These are phyloP conservation scores for Noctuana brunneofusca DNA, from an alignment of 2,888 invertebrate species.

Conservation along the genomic window DNA sequence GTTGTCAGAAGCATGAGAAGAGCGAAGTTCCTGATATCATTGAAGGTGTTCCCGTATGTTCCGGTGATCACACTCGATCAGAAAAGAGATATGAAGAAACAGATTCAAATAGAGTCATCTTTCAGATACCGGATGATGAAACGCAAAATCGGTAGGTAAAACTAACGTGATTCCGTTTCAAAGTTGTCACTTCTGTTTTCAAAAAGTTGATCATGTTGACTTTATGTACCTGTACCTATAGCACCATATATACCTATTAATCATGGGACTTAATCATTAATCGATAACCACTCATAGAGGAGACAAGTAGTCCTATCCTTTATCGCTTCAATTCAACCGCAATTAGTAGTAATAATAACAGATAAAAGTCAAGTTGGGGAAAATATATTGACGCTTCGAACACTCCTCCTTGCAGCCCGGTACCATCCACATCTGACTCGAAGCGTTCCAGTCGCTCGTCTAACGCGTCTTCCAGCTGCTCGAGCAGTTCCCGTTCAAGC, in stretches of 20 bases:
- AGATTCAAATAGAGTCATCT: conserved; percentile 61
- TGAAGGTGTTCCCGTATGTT: conserved; percentile 77
- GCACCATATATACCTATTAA: too few species aligned
- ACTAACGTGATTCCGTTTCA: background rate
- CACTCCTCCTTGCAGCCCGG: conserved; percentile 34
- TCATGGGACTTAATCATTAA: too few species aligned
- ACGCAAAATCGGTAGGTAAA: conserved; percentile 61
- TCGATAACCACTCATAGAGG: background rate
- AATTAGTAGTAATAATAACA: background rate
- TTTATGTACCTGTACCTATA: too few species aligned
- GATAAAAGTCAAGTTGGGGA: background rate
- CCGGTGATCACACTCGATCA: conserved; percentile 60
- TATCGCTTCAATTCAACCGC: background rate
- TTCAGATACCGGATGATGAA: conserved; percentile 65
- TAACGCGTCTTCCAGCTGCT: conserved; percentile 73
- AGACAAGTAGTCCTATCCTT: background rate
- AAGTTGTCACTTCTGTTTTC: conserved; percentile 21
- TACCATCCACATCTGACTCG: conserved; percentile 49
- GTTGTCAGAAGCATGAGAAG: conserved; percentile 75
- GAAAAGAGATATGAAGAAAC: conserved; percentile 55
- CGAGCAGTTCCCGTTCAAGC: conserved; percentile 75
- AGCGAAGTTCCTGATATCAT: conserved; percentile 79
- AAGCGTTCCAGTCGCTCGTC: conserved; percentile 75
- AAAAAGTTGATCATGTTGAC: too few species aligned
- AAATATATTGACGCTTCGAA: background rate